Conservation (phyloP, 2,797 vertebrate species). For the Acrocephalus scirpaceus region DNA sequence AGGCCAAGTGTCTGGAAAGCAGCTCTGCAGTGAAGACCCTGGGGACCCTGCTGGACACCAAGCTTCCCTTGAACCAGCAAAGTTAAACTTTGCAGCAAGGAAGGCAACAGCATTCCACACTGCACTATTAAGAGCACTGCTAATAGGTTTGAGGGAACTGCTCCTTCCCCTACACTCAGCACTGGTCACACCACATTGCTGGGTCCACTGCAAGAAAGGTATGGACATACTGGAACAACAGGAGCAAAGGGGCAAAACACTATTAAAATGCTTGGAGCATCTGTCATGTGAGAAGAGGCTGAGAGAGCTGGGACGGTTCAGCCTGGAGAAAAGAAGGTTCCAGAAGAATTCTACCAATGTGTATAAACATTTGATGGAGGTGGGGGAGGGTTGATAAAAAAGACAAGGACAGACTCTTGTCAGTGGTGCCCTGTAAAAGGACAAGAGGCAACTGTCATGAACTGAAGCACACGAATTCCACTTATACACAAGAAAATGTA, state of each 20-base stretch:
- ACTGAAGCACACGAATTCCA: background rate
- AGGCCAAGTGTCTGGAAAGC: background rate
- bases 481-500: background rate
- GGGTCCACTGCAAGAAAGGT: background rate
- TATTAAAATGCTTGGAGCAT: background rate
- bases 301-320: background rate
- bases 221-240: background rate
- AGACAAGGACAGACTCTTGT: background rate
- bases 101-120: accelerated
- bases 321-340: background rate
- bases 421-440: background rate
- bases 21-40: background rate
- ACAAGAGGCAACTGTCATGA: background rate
- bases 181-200: background rate
- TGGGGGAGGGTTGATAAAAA: background rate
- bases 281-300: background rate
- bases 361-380: background rate
- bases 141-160: background rate
- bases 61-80: background rate
- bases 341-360: background rate
- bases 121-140: background rate
- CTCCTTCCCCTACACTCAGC: background rate
- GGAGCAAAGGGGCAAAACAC: background rate
- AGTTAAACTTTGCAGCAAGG: background rate
- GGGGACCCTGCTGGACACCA: background rate